Conservation (phyloP, 1,140 invertebrate genomes). For the Hermetia illucens region DNA sequence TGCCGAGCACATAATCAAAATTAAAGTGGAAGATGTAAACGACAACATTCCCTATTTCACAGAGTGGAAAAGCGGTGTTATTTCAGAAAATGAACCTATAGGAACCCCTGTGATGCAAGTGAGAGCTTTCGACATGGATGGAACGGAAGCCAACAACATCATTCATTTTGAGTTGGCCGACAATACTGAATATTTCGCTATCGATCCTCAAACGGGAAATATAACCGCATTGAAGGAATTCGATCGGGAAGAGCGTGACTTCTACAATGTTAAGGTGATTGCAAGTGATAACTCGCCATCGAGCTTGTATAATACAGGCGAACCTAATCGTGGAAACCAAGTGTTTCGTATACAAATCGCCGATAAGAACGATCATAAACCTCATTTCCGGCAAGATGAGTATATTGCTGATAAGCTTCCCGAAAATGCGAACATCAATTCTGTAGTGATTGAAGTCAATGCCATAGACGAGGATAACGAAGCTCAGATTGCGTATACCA, state of each 20-base stretch:
- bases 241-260: conserved; percentile 63
- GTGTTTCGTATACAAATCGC: conserved; percentile 74
- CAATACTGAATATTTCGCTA: conserved; percentile 54
- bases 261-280: conserved; percentile 71
- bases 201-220: conserved; percentile 68
- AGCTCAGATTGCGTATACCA: conserved; percentile 65
- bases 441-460: conserved; percentile 64
- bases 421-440: conserved; percentile 69
- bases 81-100: conserved; percentile 65
- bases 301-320: conserved; percentile 47
- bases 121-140: conserved; percentile 72
- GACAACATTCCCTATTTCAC: conserved; percentile 76
- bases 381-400: conserved; percentile 53
- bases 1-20: conserved; percentile 59
- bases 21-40: conserved; percentile 70
- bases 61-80: conserved; percentile 59
- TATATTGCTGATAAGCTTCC: conserved; percentile 65
- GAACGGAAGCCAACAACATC: conserved; percentile 65
- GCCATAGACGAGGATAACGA: conserved; percentile 69
- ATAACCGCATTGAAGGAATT: conserved; percentile 64
- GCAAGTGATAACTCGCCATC: conserved; percentile 76
- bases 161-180: conserved; percentile 60
- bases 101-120: conserved; percentile 77
- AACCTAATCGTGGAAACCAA: conserved; percentile 56
- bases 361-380: conserved; percentile 83